Evolutionary conservation across 2,797 vertebrate genomes (phyloP), one percentile per base, ranked within the genome.

Genomic region (Protonibea diacanthus): DNA sequence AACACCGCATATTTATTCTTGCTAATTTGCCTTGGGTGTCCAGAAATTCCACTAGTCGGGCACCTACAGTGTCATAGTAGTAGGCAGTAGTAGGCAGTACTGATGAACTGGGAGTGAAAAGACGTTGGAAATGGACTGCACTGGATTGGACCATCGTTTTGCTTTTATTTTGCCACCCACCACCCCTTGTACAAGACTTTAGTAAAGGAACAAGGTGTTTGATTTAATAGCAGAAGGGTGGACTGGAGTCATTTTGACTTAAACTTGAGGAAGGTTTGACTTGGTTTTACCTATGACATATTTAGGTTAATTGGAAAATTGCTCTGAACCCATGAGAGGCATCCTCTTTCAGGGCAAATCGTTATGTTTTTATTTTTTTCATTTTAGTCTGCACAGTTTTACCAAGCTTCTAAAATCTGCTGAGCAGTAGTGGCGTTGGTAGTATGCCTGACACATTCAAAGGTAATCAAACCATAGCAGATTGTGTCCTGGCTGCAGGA

Each of bases 401-500:
- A 38, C 13, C 25, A 2, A 70, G 12, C 55, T n/a, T 55, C 29
- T 60, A 23, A 42, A 29, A 45, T 29, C 14, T 53, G 18, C 10
- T 17, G 25, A 63, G 53, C 12, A 29, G 29, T 12, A n/a, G 23
- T 15, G 8, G 49, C 49, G 29, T 53, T 52, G n/a, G 11, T 47
- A 5, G 17, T 29, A 6, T 38, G 17, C 44, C 18, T 49, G 14
- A 53, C 40, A 55, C 48, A 55, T 62, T 72, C 18, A 21, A 60
- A 70, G 23, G 10, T 5, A 20, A 27, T 45, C 45, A 57, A n/a
- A 47, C 23, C 18, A 21, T 25, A 40, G 48, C 67, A 18, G 6
- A 55, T 33, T 33, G 55, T 48, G 55, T 55, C n/a, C 60, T 60
- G 38, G 49, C 25, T 49, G 44, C 13, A 56, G 29, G 42, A 53